A percentile compares a stretch with the other conserved stretches of the same genome.
Evolutionary conservation across 92 coral and sea anemone genomes (phyloP).

Genomic region (Paramuricea clavata): DNA sequence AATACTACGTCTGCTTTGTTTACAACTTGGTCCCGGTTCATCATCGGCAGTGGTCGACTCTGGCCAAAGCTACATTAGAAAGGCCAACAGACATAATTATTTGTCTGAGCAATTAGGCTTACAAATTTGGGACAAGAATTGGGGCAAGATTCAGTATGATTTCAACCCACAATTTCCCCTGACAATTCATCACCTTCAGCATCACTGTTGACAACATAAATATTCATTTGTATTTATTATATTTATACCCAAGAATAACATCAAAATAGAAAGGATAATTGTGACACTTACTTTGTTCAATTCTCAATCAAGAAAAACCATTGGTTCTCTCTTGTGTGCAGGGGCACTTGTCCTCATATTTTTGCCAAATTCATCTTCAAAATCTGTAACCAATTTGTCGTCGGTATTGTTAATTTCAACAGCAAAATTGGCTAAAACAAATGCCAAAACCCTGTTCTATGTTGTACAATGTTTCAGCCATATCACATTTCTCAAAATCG

Average conservation of each 20-base stretch:
- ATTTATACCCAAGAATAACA: background rate
- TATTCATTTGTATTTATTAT: background rate
- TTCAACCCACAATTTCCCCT: background rate
- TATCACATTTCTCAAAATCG: background rate
- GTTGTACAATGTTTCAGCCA: background rate
- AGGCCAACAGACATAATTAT: no score
- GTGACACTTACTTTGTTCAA: background rate
- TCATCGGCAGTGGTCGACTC: no score
- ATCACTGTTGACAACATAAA: no score
- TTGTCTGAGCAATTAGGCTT: background rate
- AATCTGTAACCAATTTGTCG: no score
- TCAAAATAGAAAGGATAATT: background rate
- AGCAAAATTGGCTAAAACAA: background rate
- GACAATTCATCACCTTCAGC: no score
- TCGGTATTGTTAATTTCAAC: background rate
- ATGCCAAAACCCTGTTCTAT: background rate
- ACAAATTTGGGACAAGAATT: background rate
- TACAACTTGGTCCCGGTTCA: background rate
- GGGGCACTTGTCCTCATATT: background rate
- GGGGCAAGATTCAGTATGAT: background rate
- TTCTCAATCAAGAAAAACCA: background rate
- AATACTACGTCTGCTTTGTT: background rate
- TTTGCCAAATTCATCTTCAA: background rate
- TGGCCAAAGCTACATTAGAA: no score
- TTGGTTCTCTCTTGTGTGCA: no score